Base-by-base conservation (phyloP, 2,113 vertebrate species). In the Willisornis vidua region DNA sequence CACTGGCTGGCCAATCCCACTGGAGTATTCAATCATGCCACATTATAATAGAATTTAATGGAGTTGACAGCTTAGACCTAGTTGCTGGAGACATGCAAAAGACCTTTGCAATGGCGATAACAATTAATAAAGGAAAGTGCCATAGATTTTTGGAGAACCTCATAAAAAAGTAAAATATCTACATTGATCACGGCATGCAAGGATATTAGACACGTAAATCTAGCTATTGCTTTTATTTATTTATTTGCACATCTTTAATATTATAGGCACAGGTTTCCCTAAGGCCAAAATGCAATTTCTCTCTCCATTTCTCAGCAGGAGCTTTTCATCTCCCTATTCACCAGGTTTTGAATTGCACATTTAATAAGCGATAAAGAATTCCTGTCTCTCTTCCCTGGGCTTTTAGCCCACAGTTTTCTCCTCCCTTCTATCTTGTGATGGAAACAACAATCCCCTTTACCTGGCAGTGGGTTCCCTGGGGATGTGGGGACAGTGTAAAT, bases 331-430 rank as follows among this genome's bases (percentile, higher is more conserved):
- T 94, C 89, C 90, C 82, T 80, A 89, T 97, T 95, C 79, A 88
- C 96, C 89, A 80, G 87, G 75, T 96, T 96, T 96, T 96, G 94
- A 96, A 96, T 95, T 96, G 96, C 94, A 96, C 94, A 94, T 96
- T 96, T 96, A 97, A 96, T 94, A 97, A 96, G 82, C 17, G 39
- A 96, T 95, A 94, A 96, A 95, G 92, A 94, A 96, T 91, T 89
- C 93, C 91, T 80, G 87, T 73, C 93, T 91, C 89, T 94, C 78
- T 92, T 96, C 72, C 93, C 83, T 76, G 52, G 19, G 63, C 75
- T 90, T 91, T 85, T 86, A 96, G 93, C 52, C 62, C n/a, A 54
- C 68, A 43, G 49, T 58, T 94, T 85, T 55, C 17, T 14, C 57
- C 43, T 88, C 63, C 41, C 33, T 84, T 93, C 86, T 65, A 28